Evolutionary conservation across 1,140 invertebrate genomes (phyloP).

Genomic region (Notospermus geniculatus): DNA sequence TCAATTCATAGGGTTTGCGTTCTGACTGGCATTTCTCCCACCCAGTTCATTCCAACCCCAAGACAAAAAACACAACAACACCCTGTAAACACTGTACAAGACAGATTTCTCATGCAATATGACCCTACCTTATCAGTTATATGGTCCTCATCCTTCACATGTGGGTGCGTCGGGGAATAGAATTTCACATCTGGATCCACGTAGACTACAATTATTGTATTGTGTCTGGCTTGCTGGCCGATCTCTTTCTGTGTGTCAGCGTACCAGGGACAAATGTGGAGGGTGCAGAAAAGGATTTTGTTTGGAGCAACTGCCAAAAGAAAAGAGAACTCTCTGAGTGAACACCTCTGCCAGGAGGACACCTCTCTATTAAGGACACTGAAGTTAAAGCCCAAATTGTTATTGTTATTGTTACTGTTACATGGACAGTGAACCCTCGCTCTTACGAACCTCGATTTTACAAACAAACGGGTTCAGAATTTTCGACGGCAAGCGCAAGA

Average conservation of each 20-base stretch:
- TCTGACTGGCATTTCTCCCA: too few relatives aligned
- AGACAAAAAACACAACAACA: background rate
- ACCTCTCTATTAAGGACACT: too few relatives aligned
- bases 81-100: too few relatives aligned
- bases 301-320: slow-evolving; percentile 20
- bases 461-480: too few relatives aligned
- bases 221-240: slow-evolving; percentile 38
- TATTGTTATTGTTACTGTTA: too few relatives aligned
- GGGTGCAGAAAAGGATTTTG: slow-evolving; percentile 22
- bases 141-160: slow-evolving; percentile 27
- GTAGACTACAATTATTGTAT: slow-evolving; percentile 34
- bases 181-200: slow-evolving; percentile 28
- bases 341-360: too few relatives aligned
- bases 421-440: too few relatives aligned
- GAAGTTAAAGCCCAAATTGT: too few relatives aligned
- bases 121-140: slow-evolving; percentile 31
- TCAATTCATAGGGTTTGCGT: too few relatives aligned
- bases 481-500: too few relatives aligned
- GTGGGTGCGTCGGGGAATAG: slow-evolving; percentile 32
- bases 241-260: slow-evolving; percentile 32
- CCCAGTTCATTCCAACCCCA: too few relatives aligned
- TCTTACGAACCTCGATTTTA: too few relatives aligned
- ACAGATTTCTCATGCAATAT: background rate
- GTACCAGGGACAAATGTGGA: slow-evolving; percentile 40
- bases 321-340: background rate